A percentile compares a stretch with the other conserved stretches of the same genome.
phyloP scores from a whole-genome alignment of 2,888 invertebrate genomes.

The Eudemis profundana region DNA sequence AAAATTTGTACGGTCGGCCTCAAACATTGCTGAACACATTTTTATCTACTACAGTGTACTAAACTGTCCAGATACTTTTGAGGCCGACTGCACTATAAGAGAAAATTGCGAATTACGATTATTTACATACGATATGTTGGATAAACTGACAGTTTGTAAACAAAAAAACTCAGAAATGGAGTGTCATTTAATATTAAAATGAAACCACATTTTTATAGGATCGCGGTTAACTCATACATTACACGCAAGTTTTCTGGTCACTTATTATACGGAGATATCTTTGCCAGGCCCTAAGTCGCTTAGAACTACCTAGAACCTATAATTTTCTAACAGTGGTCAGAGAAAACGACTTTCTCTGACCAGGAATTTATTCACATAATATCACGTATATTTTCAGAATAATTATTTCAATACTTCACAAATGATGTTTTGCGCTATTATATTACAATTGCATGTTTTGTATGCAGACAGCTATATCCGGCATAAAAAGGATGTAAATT shows the following conservation, averaged over 20 bases:
- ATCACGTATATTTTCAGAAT: not conserved
- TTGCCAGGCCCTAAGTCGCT: slow-evolving; percentile 1
- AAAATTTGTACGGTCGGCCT: too few species aligned
- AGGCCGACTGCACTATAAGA: too few species aligned
- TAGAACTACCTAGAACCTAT: slow-evolving; percentile 22
- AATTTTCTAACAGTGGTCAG: slow-evolving; percentile 19
- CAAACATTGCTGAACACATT: too few species aligned
- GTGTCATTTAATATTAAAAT: not conserved
- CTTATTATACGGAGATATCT: slow-evolving; percentile 8
- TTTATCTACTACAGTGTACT: too few species aligned
- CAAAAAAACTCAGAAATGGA: too few species aligned
- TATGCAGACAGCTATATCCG: slow-evolving; percentile 8
- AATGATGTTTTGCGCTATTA: not conserved
- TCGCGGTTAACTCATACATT: too few species aligned
- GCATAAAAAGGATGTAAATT: not conserved
- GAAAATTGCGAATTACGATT: too few species aligned
- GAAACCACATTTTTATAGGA: not conserved
- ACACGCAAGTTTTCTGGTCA: slow-evolving; percentile 1
- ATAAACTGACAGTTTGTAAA: too few species aligned
- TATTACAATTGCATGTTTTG: slow-evolving; percentile 14
- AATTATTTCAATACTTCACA: not conserved
- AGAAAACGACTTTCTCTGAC: slow-evolving; percentile 25
- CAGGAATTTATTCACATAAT: slow-evolving; percentile 3
- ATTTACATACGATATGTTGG: too few species aligned
- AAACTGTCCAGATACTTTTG: too few species aligned